Conservation (phyloP, 1,140 invertebrate species). For the Hydropsyche tenuis region DNA sequence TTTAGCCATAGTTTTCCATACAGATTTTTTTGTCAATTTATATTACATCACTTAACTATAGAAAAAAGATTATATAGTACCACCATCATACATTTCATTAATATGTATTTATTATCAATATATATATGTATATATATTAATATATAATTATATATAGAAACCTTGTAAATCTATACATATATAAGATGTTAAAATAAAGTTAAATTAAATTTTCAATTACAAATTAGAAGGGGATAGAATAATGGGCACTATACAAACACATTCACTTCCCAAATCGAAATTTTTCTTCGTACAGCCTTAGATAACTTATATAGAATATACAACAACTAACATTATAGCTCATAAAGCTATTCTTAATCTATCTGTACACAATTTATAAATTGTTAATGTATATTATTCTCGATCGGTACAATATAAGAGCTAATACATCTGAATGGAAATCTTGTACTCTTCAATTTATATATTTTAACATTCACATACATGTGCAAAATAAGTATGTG, state of each 20-base stretch:
- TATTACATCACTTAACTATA: constrained; percentile 50
- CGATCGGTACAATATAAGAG: constrained; percentile 33
- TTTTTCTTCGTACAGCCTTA: constrained; percentile 32
- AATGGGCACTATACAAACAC: constrained; percentile 40
- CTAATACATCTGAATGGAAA: constrained; percentile 37
- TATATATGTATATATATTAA: too few relatives aligned
- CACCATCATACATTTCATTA: constrained; percentile 35
- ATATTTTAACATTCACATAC: constrained; percentile 24
- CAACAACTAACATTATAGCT: constrained; percentile 32
- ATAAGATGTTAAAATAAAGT: constrained; percentile 26
- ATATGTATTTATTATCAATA: constrained; percentile 39
- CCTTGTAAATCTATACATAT: constrained; percentile 33
- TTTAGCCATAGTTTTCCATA: constrained; percentile 48
- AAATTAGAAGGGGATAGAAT: constrained; percentile 25
- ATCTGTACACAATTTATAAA: constrained; percentile 37
- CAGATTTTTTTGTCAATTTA: constrained; percentile 45
- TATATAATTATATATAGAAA: constrained; percentile 37
- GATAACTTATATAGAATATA: constrained; percentile 33
- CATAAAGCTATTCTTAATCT: constrained; percentile 21
- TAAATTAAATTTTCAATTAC: background rate
- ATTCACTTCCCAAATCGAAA: constrained; percentile 35
- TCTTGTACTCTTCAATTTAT: constrained; percentile 40
- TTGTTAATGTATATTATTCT: constrained; percentile 19
- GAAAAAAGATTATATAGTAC: constrained; percentile 44
- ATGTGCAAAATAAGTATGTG: background rate